Evolutionary conservation across 2,888 invertebrate genomes (phyloP), one percentile per base, ranked within the genome.

Genomic region (Lepidonotus clava): DNA sequence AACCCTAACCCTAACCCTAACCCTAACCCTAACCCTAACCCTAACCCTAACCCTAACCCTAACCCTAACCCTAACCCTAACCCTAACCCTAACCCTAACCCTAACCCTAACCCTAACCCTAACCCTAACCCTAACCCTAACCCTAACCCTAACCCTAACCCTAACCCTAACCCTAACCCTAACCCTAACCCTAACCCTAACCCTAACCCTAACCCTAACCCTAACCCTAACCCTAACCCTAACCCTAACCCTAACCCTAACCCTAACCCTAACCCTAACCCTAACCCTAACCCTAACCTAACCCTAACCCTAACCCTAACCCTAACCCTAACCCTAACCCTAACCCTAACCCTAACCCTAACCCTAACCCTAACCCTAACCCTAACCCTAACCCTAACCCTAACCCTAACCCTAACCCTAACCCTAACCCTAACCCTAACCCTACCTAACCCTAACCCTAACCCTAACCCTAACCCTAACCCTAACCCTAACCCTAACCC

Each of bases 61-160:
- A 38, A 76, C 76, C 87, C 77, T 87, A 85, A 84, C 84, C 86
- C 87, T 88, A 86, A 87, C 86, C 86, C 88, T 86, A 80, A 84
- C 87, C 84, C 86, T 86, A 84, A 56, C 85, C 86, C 87, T 86
- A 86, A 83, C 87, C 84, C 86, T 87, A 86, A 87, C 88, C 87
- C 89, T 86, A 83, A 61, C 86, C 77, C 84, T 56, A 24, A 41
- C 85, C 67, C 84, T 86, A 77, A 67, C 86, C 84, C 87, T 87
- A 86, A 87, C 87, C 87, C 88, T 88, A 86, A 87, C 88, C 86
- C 88, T 88, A 86, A 80, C 87, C 88, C 88, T 88, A 88, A 83
- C 87, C 88, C 88, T 88, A 88, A 85, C 88, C 87, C 87, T 83
- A 83, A 87, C 86, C 77, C 86, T 86, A 77, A 71, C 83, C 80